Conservation (phyloP, 2,888 invertebrate genomes). For the Lochmaea capreae region DNA sequence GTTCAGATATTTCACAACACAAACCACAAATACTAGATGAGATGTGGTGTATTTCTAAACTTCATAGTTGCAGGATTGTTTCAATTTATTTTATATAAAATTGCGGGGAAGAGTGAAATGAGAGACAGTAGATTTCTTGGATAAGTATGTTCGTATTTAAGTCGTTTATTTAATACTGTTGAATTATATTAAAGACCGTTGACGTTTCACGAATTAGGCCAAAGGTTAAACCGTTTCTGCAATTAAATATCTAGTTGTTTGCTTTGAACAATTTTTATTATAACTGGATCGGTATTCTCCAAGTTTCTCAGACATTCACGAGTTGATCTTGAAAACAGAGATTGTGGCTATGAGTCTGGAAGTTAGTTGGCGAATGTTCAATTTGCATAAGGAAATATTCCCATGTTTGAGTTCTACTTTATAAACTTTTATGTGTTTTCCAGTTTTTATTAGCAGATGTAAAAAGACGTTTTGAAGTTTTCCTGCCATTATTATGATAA, state of each 20-base stretch:
- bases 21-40: no score
- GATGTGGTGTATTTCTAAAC: no score
- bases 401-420: slow-evolving; percentile 38
- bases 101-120: no score
- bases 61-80: no score
- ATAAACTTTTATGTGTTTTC: slow-evolving; percentile 37
- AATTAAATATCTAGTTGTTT: background rate
- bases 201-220: no score
- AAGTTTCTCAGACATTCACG: slow-evolving; percentile 2
- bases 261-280: slow-evolving; percentile 3
- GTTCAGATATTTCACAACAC: no score
- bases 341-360: slow-evolving; percentile 37
- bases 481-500: slow-evolving; percentile 30
- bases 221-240: background rate
- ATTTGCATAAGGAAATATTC: slow-evolving; percentile 42
- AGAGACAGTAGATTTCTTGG: no score
- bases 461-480: slow-evolving; percentile 28
- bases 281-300: background rate
- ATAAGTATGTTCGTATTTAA: no score
- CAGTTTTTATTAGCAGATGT: slow-evolving; percentile 36
- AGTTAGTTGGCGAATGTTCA: slow-evolving; percentile 37
- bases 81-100: no score
- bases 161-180: no score
- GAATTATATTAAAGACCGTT: no score
- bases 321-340: slow-evolving; percentile 35